Evolutionary conservation across 2,797 vertebrate species (phyloP), one percentile per base, ranked within the genome.

Genomic region (Zenarchopterus dispar): DNA sequence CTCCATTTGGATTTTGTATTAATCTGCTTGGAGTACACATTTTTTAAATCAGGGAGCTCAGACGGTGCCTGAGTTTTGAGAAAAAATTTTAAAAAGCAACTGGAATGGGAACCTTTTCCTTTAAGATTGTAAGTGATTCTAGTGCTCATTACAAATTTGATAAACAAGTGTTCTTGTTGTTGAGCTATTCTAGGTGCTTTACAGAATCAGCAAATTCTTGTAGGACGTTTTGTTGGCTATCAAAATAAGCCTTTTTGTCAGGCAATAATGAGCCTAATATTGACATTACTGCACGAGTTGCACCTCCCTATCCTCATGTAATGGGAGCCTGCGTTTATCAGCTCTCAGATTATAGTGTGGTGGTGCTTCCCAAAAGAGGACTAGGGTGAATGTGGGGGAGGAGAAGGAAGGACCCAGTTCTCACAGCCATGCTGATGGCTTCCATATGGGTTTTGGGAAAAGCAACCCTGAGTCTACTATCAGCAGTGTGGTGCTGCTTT

Each of bases 361-460:
- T 66, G 75, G 71, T 80, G 81, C 77, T 77, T 90, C 87, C 79
- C 80, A 76, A 75, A 79, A 86, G 73, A 80, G 70, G 55, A 80
- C 64, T 62, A 31, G 23, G 44, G 88, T 59, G 88, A 81, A 67
- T 81, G 85, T 84, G 86, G 85, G 81, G 88, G 87, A 87, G 84
- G 85, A 81, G 80, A 77, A 76, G 82, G 82, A 89, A 84, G 70
- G 76, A 86, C 84, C 77, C 68, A 73, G 86, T 89, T 91, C 88
- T 82, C 89, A 91, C 78, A 88, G 84, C 78, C 74, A 47, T 73
- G 18, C 86, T 92, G 90, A 93, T 93, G 87, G 86, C 75, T 93
- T 91, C 91, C 92, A 92, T 91, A 92, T 92, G 91, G 80, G 73
- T 50, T 76, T 80, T 66, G 59, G 67, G 75, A 69, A 75, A 78